phyloP scores from a whole-genome alignment of 37 sponge, comb jelly and placozoan genomes.

The Mnemiopsis leidyi region DNA sequence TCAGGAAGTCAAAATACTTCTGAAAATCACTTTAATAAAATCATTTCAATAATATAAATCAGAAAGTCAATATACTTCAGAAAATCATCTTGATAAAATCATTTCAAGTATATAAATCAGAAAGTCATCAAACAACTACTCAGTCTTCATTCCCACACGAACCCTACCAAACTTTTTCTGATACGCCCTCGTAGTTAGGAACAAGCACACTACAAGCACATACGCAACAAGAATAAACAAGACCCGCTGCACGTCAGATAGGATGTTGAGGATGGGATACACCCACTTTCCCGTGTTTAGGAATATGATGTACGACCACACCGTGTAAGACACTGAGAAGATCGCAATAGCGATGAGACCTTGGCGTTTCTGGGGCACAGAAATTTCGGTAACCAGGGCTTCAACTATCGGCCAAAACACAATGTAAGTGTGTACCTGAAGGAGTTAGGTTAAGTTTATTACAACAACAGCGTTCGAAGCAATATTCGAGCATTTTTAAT shows the following conservation, averaged over 20 bases:
- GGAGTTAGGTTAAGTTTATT: too few relatives aligned
- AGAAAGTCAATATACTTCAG: too few relatives aligned
- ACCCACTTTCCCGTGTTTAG: slow-evolving; percentile 6
- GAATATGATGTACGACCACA: slow-evolving; percentile 35
- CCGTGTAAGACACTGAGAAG: neutral
- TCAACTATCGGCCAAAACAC: neutral
- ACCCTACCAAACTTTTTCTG: slow-evolving; percentile 31
- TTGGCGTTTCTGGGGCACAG: neutral
- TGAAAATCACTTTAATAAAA: too few relatives aligned
- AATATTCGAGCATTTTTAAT: too few relatives aligned
- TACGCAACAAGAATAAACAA: neutral
- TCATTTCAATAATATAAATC: too few relatives aligned
- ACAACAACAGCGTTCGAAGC: too few relatives aligned
- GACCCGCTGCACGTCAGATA: neutral
- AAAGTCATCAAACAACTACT: too few relatives aligned
- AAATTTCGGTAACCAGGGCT: neutral
- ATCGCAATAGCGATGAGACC: neutral
- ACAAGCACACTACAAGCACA: neutral
- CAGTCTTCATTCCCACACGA: too few relatives aligned
- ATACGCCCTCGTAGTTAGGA: slow-evolving; percentile 1
- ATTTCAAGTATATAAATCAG: too few relatives aligned
- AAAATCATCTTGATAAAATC: too few relatives aligned
- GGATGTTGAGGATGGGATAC: neutral
- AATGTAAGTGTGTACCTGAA: slow-evolving; percentile 33
- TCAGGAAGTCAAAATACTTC: too few relatives aligned